phyloP scores from a whole-genome alignment of 2,888 invertebrate species.

The Nasonia oneida region DNA sequence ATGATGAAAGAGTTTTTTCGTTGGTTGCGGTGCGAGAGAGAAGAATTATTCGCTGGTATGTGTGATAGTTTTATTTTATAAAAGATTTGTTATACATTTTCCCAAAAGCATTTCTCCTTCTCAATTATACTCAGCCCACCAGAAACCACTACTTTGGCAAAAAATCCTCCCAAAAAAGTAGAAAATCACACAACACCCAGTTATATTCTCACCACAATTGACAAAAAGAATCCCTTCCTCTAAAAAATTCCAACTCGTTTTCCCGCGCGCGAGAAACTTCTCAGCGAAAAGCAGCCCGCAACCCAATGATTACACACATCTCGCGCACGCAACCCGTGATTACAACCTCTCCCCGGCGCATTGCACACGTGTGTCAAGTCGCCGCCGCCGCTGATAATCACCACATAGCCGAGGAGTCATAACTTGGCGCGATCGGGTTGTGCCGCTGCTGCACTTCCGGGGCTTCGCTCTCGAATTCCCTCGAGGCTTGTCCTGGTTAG shows the following conservation, averaged over 20 bases:
- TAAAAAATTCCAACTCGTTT: neutral
- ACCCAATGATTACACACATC: conserved; percentile 11
- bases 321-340: conserved; percentile 15
- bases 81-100: neutral
- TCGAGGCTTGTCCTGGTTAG: conserved; percentile 20
- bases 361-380: conserved; percentile 19
- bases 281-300: neutral
- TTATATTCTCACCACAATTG: neutral
- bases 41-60: too few relatives aligned
- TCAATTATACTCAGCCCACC: neutral
- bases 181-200: neutral
- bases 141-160: neutral
- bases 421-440: conserved; percentile 27
- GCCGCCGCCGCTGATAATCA: conserved; percentile 34
- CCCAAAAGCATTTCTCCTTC: neutral
- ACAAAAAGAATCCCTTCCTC: neutral
- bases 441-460: conserved; percentile 17
- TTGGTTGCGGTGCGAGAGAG: neutral
- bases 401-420: conserved; percentile 24
- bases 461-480: conserved; percentile 42
- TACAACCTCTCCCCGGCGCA: conserved; percentile 3
- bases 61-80: neutral
- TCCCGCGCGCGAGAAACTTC: neutral
- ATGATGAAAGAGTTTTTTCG: neutral
- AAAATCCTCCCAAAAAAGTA: neutral